phyloP scores from a whole-genome alignment of 2,888 invertebrate genomes.

The Leptinotarsa rubiginosa region DNA sequence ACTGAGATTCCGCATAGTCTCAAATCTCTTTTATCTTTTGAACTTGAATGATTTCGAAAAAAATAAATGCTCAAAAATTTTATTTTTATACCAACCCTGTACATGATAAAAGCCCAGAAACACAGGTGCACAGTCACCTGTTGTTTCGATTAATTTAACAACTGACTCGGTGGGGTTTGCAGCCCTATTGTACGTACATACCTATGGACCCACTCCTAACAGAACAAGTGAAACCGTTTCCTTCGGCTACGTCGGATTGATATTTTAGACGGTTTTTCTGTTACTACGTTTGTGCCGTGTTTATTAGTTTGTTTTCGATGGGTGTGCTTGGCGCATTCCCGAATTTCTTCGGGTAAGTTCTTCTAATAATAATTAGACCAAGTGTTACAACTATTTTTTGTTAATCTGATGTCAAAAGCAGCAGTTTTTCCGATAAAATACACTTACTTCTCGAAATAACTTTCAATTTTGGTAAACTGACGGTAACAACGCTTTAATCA shows the following conservation, averaged over 20 bases:
- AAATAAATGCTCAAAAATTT: too few species aligned
- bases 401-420: too few species aligned
- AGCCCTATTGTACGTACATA: not conserved
- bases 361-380: not conserved
- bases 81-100: too few species aligned
- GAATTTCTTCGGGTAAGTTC: slow-evolving; percentile 10
- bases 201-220: not conserved
- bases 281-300: not conserved
- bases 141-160: slow-evolving; percentile 11
- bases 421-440: too few species aligned
- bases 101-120: too few species aligned
- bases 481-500: too few species aligned
- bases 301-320: not conserved
- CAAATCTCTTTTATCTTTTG: too few species aligned
- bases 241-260: not conserved
- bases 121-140: slow-evolving; percentile 19
- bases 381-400: not conserved
- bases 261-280: not conserved
- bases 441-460: too few species aligned
- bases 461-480: too few species aligned
- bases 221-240: slow-evolving; percentile 18
- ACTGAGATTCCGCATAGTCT: too few species aligned
- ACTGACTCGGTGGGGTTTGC: not conserved
- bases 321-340: slow-evolving; percentile 2
- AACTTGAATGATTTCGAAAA: too few species aligned